phyloP scores from a whole-genome alignment of 2,113 vertebrate genomes.

The Eupsittula cactorum region DNA sequence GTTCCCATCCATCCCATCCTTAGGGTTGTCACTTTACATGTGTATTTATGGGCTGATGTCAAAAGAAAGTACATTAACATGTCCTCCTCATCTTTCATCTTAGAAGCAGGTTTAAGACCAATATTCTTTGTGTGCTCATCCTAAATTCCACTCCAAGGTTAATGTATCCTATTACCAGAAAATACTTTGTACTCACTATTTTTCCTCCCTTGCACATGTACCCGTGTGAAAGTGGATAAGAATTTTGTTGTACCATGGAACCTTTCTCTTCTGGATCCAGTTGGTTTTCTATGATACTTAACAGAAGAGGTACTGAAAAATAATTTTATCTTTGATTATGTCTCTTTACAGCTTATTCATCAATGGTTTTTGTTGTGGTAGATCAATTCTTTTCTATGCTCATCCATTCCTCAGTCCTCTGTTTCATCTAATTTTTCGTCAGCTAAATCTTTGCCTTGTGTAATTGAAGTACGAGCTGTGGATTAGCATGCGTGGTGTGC shows the following conservation, averaged over 20 bases:
- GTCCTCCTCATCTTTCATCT: background rate
- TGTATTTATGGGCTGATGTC: background rate
- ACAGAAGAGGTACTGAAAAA: background rate
- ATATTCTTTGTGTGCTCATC: background rate
- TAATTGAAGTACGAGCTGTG: conserved; percentile 9
- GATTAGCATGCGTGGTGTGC: background rate
- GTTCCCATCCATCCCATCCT: background rate
- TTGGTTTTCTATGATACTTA: background rate
- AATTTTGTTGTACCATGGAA: background rate
- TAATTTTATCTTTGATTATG: background rate
- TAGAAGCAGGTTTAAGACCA: background rate
- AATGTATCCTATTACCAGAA: background rate
- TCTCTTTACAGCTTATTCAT: background rate
- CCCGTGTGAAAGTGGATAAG: background rate
- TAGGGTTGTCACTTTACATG: background rate
- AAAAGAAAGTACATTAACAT: background rate
- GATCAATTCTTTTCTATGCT: background rate
- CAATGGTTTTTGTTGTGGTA: background rate
- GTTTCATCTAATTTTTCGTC: conserved; percentile 26
- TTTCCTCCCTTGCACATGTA: background rate
- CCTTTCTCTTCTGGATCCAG: background rate
- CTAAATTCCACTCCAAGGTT: background rate
- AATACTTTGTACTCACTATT: background rate
- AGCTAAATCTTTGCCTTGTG: background rate
- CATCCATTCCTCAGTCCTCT: background rate